phyloP scores from a whole-genome alignment of 2,113 vertebrate genomes.

The Gasterosteus aculeatus region DNA sequence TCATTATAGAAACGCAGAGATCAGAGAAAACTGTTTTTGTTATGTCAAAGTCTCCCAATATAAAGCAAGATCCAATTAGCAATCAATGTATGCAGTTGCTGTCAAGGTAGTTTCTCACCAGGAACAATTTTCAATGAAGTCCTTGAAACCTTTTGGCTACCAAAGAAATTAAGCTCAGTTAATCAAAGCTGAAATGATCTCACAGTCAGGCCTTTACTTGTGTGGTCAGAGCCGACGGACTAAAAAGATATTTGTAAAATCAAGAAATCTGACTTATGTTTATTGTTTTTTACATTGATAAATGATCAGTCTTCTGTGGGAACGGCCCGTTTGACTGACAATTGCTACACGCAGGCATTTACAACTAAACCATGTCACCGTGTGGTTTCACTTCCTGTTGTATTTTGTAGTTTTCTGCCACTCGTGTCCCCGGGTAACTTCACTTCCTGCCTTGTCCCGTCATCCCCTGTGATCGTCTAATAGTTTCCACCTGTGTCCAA shows the following conservation, averaged over 20 bases:
- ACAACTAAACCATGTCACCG: slow-evolving; percentile 24
- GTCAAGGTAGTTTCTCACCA: neutral
- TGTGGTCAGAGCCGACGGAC: neutral
- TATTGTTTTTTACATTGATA: neutral
- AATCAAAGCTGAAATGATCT: neutral
- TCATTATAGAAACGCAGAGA: slow-evolving; percentile 10
- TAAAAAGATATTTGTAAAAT: neutral
- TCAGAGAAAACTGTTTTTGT: slow-evolving; percentile 30
- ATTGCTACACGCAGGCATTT: slow-evolving; percentile 15
- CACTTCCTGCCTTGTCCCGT: too few relatives aligned
- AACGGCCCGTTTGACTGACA: slow-evolving; percentile 38
- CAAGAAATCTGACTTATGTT: neutral
- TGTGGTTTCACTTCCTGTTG: too few relatives aligned
- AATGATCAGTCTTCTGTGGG: neutral
- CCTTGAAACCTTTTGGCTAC: neutral
- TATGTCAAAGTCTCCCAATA: slow-evolving; percentile 1
- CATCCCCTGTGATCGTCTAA: too few relatives aligned
- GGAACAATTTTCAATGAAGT: neutral
- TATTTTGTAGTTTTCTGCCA: too few relatives aligned
- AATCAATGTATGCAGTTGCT: neutral
- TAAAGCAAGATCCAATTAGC: slow-evolving; percentile 1
- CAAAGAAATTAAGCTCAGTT: slow-evolving; percentile 6
- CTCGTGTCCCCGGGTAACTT: too few relatives aligned
- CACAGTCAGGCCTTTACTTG: neutral
- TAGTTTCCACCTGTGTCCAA: too few relatives aligned